Base-by-base conservation (phyloP, 2,797 vertebrate species). In the Epinephelus coioides region DNA sequence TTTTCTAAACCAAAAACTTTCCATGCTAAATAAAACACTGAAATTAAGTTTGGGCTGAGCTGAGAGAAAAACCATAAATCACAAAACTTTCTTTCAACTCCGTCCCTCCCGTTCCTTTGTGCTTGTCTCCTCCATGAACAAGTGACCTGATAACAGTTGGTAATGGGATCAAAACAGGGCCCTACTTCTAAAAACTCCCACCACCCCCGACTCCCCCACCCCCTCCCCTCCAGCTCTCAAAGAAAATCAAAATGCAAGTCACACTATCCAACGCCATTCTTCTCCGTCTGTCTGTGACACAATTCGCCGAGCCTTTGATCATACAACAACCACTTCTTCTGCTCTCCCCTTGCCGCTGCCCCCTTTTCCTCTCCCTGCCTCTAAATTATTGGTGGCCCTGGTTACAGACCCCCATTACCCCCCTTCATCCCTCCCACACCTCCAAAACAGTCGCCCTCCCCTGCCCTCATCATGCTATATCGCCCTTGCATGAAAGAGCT, bases 241-340 rank as follows among this genome's bases (percentile, higher is more conserved):
- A 89, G 83, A 82, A 93, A 93, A 95, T 94, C 89, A 87, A 92
- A 94, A 94, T 92, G 94, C 91, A 89, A 93, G 92, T 93, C 93
- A 94, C 91, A 94, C 89, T 89, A 90, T 88, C 86, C 78, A 57
- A 63, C 9, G 65, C 84, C 78, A 84, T 92, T 93, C 84, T 89
- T 90, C 88, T 91, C 81, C 64, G 84, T 91, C 88, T 84, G 78
- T 91, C 90, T 92, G 89, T 78, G 81, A 91, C 92, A 91, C 92
- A 92, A 92, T 93, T 91, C 89, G 44, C 83, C 54, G 69, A 83
- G 86, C 85, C 92, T 95, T 95, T 95, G 94, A 95, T 94, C 93
- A 89, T 83, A 85, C 91, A 90, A 89, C 82, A 82, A 91, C 84
- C 92, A 86, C 89, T 87, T 90, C 90, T 91, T 76, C 79, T 77